Conservation (phyloP, 2,888 invertebrate genomes). For the Parelbella ahira region DNA sequence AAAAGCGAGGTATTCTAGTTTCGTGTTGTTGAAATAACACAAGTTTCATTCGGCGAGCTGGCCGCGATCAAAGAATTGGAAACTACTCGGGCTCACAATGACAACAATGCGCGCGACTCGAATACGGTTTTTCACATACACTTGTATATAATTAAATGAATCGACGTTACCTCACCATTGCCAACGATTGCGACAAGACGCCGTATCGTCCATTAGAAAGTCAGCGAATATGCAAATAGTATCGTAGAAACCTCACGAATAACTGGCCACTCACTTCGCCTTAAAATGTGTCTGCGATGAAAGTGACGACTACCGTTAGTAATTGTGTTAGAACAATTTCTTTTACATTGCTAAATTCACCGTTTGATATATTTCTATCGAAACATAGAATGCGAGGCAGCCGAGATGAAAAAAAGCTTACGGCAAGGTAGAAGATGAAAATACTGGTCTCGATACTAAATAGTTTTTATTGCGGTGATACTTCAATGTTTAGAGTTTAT, state of each 20-base stretch:
- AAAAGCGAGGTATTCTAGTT: too few species aligned
- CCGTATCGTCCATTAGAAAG: constrained; percentile 80
- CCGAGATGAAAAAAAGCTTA: too few species aligned
- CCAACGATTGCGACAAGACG: constrained; percentile 76
- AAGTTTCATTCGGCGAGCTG: constrained; percentile 23
- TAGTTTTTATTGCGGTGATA: too few species aligned
- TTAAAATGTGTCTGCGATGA: constrained; percentile 78
- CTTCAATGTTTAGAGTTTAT: constrained; percentile 45
- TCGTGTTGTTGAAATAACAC: too few species aligned
- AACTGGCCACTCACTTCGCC: constrained; percentile 78
- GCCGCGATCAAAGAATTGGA: constrained; percentile 15
- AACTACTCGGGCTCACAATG: constrained; percentile 40
- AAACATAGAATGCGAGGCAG: too few species aligned
- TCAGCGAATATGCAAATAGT: constrained; percentile 80
- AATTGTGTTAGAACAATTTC: constrained; percentile 72
- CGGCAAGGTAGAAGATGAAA: too few species aligned
- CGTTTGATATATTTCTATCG: constrained; percentile 28
- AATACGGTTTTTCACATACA: constrained; percentile 52
- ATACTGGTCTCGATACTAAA: too few species aligned
- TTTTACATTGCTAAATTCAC: constrained; percentile 58
- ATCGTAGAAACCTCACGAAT: constrained; percentile 80
- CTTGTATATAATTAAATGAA: constrained; percentile 71
- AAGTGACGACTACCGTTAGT: constrained; percentile 77
- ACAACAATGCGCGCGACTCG: constrained; percentile 60
- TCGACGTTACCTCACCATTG: constrained; percentile 74